Conservation (phyloP, 1,140 invertebrate genomes). For the Antheraea pernyi region DNA sequence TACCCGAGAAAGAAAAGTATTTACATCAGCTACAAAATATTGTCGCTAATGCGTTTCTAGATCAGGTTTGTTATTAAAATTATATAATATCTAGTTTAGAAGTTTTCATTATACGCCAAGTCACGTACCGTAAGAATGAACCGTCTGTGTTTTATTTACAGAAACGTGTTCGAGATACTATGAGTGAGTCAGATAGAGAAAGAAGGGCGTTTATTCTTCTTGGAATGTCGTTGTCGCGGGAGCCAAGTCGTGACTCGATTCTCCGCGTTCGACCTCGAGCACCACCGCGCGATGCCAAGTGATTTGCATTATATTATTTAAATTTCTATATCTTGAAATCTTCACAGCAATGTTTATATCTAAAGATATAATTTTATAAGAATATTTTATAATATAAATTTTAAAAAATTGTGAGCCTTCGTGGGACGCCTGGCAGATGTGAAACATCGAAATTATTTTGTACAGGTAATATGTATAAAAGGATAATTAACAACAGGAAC, state of each 20-base stretch:
- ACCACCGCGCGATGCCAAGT: constrained; percentile 59
- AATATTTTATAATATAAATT: not conserved
- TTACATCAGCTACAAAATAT: constrained; percentile 53
- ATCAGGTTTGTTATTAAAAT: constrained; percentile 47
- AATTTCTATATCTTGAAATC: not conserved
- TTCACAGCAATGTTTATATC: not conserved
- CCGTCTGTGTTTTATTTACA: constrained; percentile 35
- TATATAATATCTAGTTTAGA: constrained; percentile 6
- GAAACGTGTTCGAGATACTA: constrained; percentile 58
- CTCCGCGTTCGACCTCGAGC: constrained; percentile 50
- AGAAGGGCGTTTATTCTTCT: constrained; percentile 62
- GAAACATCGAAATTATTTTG: too few species aligned
- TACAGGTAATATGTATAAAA: too few species aligned
- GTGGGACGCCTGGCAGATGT: too few species aligned
- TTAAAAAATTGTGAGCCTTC: too few species aligned
- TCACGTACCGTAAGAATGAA: constrained; percentile 23
- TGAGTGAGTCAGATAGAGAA: constrained; percentile 64
- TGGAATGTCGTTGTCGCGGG: constrained; percentile 61
- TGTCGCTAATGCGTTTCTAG: constrained; percentile 57
- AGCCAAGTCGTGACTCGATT: constrained; percentile 65
- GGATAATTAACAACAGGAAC: too few species aligned
- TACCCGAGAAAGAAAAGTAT: constrained; percentile 61
- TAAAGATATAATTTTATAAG: not conserved
- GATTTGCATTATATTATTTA: constrained; percentile 14
- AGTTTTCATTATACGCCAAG: constrained; percentile 15